Evolutionary conservation across 2,888 invertebrate genomes (phyloP).

Genomic region (Tethea ocularis): DNA sequence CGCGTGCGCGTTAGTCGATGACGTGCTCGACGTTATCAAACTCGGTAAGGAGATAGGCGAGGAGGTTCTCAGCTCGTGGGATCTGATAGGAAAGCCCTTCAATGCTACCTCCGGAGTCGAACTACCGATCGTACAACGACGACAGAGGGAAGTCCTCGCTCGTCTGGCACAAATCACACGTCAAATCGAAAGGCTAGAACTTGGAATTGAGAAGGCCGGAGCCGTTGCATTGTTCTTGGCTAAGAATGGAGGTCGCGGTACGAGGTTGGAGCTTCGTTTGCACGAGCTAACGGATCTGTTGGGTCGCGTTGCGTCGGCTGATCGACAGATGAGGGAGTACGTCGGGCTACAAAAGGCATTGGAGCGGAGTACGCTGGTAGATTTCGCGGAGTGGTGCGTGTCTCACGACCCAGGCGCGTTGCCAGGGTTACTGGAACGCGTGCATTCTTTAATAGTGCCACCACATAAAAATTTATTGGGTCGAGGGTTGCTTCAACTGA

Average conservation of each 20-base stretch:
- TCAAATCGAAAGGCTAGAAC: slow-evolving; percentile 60
- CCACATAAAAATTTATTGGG: slow-evolving; percentile 69
- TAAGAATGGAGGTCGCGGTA: slow-evolving; percentile 60
- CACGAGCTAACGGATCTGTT: slow-evolving; percentile 85
- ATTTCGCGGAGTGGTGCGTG: slow-evolving; percentile 88
- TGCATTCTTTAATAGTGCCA: slow-evolving; percentile 86
- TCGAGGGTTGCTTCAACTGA: slow-evolving; percentile 69
- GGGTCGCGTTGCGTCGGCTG: slow-evolving; percentile 83
- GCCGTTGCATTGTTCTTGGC: slow-evolving; percentile 62
- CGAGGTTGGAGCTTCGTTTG: slow-evolving; percentile 84
- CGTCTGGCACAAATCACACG: slow-evolving; percentile 64
- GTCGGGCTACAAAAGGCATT: slow-evolving; percentile 77
- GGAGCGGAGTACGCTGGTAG: slow-evolving; percentile 86
- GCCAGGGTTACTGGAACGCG: slow-evolving; percentile 85
- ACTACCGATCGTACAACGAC: slow-evolving; percentile 84
- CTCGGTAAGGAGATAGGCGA: slow-evolving; percentile 84
- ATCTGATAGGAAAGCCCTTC: slow-evolving; percentile 83
- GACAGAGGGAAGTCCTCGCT: slow-evolving; percentile 85
- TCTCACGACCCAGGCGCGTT: slow-evolving; percentile 87
- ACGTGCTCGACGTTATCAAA: slow-evolving; percentile 84
- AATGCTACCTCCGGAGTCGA: slow-evolving; percentile 80
- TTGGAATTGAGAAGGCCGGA: slow-evolving; percentile 55
- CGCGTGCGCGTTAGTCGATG: slow-evolving; percentile 78
- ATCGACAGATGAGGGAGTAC: slow-evolving; percentile 85
- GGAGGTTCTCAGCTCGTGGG: slow-evolving; percentile 86